Evolutionary conservation across 2,113 vertebrate species (phyloP).

Genomic region (pig (Sus scrofa)): T2T-Sscrofa CM000819.6:21876501-21877000

Average conservation of each 20-base stretch:
- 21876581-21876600: not conserved
- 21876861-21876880: conserved; percentile 45
- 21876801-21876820: not conserved
- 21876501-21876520: not conserved
- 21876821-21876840: conserved; percentile 17
- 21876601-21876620: not conserved
- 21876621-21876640: conserved; percentile 36
- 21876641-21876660: not conserved
- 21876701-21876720: conserved; percentile 38
- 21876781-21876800: conserved; percentile 56
- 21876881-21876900: not conserved
- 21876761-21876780: conserved; percentile 15
- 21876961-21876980: conserved; percentile 10
- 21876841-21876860: conserved; percentile 58
- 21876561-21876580: not conserved
- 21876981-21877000: not conserved
- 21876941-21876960: conserved; percentile 20
- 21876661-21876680: not conserved
- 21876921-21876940: conserved; percentile 63
- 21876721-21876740: conserved; percentile 37
- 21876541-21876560: not conserved
- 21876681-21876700: not conserved
- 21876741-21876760: conserved; percentile 25
- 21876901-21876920: not conserved
- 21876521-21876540: not conserved